Evolutionary conservation across 2,797 vertebrate genomes (phyloP).

Genomic region (Pangasius mekongensis): DNA sequence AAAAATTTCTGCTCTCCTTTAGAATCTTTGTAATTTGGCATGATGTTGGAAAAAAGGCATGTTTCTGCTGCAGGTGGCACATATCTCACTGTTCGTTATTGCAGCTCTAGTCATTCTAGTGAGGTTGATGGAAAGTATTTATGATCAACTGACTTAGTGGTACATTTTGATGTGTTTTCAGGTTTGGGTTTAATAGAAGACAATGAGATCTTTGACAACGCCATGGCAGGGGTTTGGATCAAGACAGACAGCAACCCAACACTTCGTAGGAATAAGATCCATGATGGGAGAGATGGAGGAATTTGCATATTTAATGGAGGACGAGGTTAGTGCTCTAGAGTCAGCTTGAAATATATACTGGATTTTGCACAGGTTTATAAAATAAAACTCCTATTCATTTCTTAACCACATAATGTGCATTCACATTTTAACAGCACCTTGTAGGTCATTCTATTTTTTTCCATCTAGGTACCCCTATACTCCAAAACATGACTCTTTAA

Average conservation of each 20-base stretch:
- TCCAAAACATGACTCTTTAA: too few relatives aligned
- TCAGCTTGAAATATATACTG: not conserved
- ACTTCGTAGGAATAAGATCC: slow-evolving; percentile 97
- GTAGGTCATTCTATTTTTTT: too few relatives aligned
- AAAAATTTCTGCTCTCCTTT: slow-evolving; percentile 47
- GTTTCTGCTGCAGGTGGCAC: not conserved
- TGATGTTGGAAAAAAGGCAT: not conserved
- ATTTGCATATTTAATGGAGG: slow-evolving; percentile 99
- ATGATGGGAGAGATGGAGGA: slow-evolving; percentile 96
- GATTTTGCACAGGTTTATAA: not conserved
- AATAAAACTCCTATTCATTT: not conserved
- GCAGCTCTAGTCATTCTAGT: not conserved
- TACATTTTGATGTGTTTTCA: slow-evolving; percentile 56
- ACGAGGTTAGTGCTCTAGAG: slow-evolving; percentile 81
- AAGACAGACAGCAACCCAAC: slow-evolving; percentile 99
- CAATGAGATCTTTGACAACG: slow-evolving; percentile 99
- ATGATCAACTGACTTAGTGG: not conserved
- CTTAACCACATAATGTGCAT: not conserved
- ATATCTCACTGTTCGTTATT: not conserved
- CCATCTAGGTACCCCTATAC: too few relatives aligned
- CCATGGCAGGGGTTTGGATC: slow-evolving; percentile 99
- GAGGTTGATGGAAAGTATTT: not conserved
- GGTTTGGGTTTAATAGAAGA: slow-evolving; percentile 98
- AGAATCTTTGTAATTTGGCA: not conserved
- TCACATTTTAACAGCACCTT: too few relatives aligned